Evolutionary conservation across 2,888 invertebrate genomes (phyloP), one percentile per base, ranked within the genome.

Genomic region (Falcaria lacertinaria): DNA sequence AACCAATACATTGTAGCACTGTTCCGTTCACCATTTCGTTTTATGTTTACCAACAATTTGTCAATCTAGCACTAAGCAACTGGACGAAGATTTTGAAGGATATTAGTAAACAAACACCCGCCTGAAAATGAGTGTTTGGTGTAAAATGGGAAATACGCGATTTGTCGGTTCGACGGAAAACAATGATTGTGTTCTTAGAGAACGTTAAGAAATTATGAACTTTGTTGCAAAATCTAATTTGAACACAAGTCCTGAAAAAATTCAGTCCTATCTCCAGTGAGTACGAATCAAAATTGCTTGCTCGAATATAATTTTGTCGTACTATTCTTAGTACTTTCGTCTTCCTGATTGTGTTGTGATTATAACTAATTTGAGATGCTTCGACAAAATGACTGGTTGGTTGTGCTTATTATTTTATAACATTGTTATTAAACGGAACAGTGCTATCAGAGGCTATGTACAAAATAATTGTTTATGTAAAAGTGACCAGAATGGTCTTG

Each of bases 361-460:
- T 47, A 33, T 50, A 46, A 57, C 51, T 56, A 57, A 64, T 52
- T 54, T 39, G 42, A 63, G 66, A 69, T 74, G 69, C 71, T 75
- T 64, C 60, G 64, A 68, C 52, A 55, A 44, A 47, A 46, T 28
- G 44, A 32, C 64, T 57, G 57, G 50, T 59, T 60, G 73, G 69
- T 74, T 75, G 69, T 71, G 58, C 47, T 67, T 51, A 51, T 53
- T 35, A 55, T 52, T 50, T 60, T 48, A 57, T 52, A 50, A 44
- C 53, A 50, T 41, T 48, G 45, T 6, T 39, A 55, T 76, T 70
- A 67, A 71, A 72, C 67, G 66, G 77, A 80, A 80, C 86, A 83
- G 81, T 78, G 70, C 68, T 57, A 60, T 57, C 54, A 72, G 83
- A 85, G 83, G 84, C 81, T 85, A 80, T 80, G 83, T 87, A 85